Evolutionary conservation across 1,140 invertebrate species (phyloP).

Genomic region (Zaprionus africanus): DNA sequence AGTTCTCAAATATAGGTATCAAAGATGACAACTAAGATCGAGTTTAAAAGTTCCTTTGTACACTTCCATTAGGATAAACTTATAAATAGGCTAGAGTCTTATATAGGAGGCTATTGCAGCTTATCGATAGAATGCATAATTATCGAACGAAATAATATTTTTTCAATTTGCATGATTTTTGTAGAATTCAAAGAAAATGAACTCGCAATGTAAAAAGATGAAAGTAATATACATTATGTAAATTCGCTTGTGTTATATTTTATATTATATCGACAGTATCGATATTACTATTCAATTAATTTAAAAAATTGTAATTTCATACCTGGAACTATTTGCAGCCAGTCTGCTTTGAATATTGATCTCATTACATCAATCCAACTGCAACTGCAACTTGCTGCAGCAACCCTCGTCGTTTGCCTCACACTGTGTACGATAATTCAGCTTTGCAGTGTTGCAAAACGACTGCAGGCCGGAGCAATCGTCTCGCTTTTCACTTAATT

Average conservation of each 20-base stretch:
- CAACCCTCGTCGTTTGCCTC: neutral
- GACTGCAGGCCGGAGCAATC: conserved; percentile 13
- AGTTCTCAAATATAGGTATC: neutral
- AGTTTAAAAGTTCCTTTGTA: too few relatives aligned
- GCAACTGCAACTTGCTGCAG: neutral
- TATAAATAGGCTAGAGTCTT: neutral
- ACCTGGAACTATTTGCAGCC: neutral
- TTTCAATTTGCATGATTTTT: neutral
- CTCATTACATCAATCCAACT: neutral
- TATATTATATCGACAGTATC: too few relatives aligned
- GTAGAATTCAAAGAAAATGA: neutral
- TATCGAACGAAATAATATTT: too few relatives aligned
- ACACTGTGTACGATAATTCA: neutral
- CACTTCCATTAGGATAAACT: too few relatives aligned
- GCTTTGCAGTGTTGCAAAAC: conserved; percentile 37
- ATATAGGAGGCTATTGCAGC: neutral
- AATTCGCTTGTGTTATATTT: too few relatives aligned
- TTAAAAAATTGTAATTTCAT: too few relatives aligned
- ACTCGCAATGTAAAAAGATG: too few relatives aligned
- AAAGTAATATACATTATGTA: too few relatives aligned
- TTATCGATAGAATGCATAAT: too few relatives aligned
- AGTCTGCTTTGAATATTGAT: neutral
- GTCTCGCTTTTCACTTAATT: conserved; percentile 50
- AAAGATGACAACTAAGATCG: too few relatives aligned
- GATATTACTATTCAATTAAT: too few relatives aligned